These are phyloP conservation scores for Lycocerus yunnanus DNA, from an alignment of 2,888 invertebrate genomes.

Conservation along the genomic window DNA sequence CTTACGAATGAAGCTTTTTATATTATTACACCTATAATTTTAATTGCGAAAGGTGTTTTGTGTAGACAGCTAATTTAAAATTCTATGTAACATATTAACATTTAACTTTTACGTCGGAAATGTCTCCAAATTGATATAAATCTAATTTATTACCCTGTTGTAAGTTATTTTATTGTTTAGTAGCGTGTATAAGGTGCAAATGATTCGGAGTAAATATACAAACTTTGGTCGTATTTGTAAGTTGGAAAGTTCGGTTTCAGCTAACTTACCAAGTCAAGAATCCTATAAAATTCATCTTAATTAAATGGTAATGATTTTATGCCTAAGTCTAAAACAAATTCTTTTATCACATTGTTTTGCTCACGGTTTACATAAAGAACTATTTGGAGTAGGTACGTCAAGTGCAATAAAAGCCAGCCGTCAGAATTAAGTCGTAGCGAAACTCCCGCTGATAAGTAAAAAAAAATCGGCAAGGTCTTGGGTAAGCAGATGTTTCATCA, in stretches of 20 bases:
- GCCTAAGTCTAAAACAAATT: too few species aligned
- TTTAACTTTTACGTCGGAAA: conserved; percentile 2
- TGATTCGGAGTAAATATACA: not conserved
- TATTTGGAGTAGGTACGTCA: too few species aligned
- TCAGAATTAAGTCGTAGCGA: too few species aligned
- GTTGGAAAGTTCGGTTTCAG: not conserved
- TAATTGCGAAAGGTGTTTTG: not conserved
- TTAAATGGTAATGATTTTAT: not conserved
- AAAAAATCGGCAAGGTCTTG: too few species aligned
- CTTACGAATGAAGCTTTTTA: not conserved
- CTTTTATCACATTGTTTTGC: too few species aligned
- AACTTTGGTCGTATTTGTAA: not conserved
- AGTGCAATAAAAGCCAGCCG: too few species aligned
- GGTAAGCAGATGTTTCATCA: too few species aligned
- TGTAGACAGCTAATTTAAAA: conserved; percentile 1
- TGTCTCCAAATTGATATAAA: conserved; percentile 4
- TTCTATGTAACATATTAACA: conserved; percentile 1
- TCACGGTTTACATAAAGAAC: too few species aligned
- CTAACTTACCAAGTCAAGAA: not conserved
- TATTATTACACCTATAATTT: not conserved
- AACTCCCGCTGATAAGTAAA: too few species aligned
- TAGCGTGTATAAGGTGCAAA: not conserved
- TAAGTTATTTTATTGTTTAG: not conserved
- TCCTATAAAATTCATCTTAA: not conserved
- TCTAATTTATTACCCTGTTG: not conserved